phyloP scores from a whole-genome alignment of 2,113 vertebrate genomes.

The Takifugu flavidus region DNA sequence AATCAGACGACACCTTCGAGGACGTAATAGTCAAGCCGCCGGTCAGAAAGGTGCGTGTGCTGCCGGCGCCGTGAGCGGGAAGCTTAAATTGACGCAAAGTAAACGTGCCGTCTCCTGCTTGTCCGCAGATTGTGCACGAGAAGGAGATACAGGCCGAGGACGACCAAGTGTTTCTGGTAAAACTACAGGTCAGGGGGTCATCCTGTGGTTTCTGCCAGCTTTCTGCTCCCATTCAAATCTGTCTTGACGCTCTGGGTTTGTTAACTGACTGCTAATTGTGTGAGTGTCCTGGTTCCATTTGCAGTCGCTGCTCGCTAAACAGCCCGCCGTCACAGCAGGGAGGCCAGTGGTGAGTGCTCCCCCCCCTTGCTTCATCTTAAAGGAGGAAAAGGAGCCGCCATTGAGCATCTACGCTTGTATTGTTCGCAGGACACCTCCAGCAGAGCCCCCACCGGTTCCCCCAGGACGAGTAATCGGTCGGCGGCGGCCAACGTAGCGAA shows the following conservation, averaged over 20 bases:
- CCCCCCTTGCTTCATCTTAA: not conserved
- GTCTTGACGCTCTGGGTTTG: constrained; percentile 19
- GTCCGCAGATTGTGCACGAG: constrained; percentile 93
- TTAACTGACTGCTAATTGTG: constrained; percentile 33
- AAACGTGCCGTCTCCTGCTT: not conserved
- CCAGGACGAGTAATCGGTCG: constrained; percentile 89
- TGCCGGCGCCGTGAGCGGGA: not conserved
- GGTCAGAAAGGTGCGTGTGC: constrained; percentile 87
- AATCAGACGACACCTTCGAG: constrained; percentile 92
- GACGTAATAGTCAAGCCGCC: constrained; percentile 94
- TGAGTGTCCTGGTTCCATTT: constrained; percentile 49
- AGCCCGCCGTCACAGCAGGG: constrained; percentile 88
- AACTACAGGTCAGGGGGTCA: constrained; percentile 85
- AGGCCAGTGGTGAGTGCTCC: constrained; percentile 88
- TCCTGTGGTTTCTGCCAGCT: constrained; percentile 1
- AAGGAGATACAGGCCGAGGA: constrained; percentile 98
- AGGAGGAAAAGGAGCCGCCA: too few species aligned
- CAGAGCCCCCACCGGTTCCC: constrained; percentile 89
- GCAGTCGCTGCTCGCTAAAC: constrained; percentile 91
- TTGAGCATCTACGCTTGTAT: not conserved
- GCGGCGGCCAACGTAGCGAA: constrained; percentile 89
- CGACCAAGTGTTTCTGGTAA: constrained; percentile 97
- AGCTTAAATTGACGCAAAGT: not conserved
- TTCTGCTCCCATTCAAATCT: not conserved
- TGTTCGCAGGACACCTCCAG: constrained; percentile 82